Conservation (phyloP, 2,888 invertebrate species). For the Zhengitettix transpicula region DNA sequence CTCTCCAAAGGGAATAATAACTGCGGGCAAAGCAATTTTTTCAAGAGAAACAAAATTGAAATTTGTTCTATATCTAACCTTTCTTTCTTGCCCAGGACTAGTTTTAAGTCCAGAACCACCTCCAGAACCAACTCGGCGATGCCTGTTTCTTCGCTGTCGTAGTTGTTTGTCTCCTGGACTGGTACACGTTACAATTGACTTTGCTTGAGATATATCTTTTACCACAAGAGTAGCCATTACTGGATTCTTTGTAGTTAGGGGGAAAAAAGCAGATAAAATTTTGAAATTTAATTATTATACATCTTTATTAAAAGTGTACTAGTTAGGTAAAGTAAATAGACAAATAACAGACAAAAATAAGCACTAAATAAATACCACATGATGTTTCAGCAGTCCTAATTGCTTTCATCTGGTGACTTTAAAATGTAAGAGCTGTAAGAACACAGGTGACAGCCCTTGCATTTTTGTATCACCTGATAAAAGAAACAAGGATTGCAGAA, state of each 20-base stretch:
- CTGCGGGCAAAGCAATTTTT: neutral
- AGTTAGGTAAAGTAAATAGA: too few species aligned
- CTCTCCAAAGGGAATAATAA: neutral
- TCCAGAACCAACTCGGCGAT: constrained; percentile 42
- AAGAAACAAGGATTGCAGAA: too few species aligned
- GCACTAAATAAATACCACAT: too few species aligned
- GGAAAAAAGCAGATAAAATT: too few species aligned
- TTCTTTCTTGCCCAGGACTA: constrained; percentile 11
- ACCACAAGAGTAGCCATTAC: constrained; percentile 9
- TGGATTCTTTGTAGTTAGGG: constrained; percentile 5
- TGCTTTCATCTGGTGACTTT: too few species aligned
- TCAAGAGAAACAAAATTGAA: neutral
- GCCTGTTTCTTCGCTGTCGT: constrained; percentile 33
- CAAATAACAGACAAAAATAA: too few species aligned
- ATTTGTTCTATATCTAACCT: constrained; percentile 10
- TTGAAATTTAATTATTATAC: too few species aligned
- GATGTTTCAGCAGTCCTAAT: too few species aligned
- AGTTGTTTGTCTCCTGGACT: constrained; percentile 9
- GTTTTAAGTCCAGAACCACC: constrained; percentile 22
- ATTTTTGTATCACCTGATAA: too few species aligned
- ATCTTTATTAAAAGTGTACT: too few species aligned
- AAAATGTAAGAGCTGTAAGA: too few species aligned
- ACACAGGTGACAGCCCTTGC: too few species aligned
- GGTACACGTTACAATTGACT: constrained; percentile 4
- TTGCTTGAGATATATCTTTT: constrained; percentile 7